These are phyloP conservation scores for Merops nubicus DNA, from an alignment of 2,113 vertebrate species.

Conservation along the genomic window DNA sequence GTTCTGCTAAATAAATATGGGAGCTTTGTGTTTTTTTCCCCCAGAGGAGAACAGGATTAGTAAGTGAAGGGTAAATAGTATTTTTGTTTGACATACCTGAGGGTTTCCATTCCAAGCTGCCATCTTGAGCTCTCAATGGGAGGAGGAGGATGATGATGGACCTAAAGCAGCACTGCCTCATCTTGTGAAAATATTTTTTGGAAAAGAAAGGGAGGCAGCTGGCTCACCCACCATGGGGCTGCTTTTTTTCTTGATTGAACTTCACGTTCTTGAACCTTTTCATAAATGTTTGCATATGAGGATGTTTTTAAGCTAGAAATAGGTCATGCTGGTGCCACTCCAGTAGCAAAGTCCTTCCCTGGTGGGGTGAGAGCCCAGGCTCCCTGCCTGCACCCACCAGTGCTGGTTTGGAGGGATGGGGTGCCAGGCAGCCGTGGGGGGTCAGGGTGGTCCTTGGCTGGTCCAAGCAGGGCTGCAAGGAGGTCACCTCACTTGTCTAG, in stretches of 20 bases:
- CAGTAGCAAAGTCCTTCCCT: not conserved
- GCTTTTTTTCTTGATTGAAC: not conserved
- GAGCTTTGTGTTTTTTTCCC: conserved; percentile 22
- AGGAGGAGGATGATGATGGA: not conserved
- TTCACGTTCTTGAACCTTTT: not conserved
- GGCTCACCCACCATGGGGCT: not conserved
- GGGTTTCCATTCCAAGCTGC: conserved; percentile 32
- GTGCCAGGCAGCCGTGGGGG: fast-evolving
- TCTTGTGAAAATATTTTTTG: not conserved
- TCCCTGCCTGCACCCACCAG: not conserved
- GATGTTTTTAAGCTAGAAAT: not conserved
- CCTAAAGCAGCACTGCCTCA: not conserved
- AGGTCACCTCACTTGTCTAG: not conserved
- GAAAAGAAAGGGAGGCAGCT: not conserved
- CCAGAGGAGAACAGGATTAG: not conserved
- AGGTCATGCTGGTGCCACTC: not conserved
- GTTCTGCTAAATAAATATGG: conserved; percentile 33
- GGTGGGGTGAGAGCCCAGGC: too few species aligned
- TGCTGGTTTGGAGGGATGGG: fast-evolving
- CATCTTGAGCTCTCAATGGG: not conserved
- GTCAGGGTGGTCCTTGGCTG: not conserved
- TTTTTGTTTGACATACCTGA: conserved; percentile 65
- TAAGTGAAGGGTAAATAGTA: not conserved
- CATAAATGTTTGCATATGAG: fast-evolving
- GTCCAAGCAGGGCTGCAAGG: fast-evolving